phyloP scores from a whole-genome alignment of 2,888 invertebrate genomes.

The Tortricodes alternella region DNA sequence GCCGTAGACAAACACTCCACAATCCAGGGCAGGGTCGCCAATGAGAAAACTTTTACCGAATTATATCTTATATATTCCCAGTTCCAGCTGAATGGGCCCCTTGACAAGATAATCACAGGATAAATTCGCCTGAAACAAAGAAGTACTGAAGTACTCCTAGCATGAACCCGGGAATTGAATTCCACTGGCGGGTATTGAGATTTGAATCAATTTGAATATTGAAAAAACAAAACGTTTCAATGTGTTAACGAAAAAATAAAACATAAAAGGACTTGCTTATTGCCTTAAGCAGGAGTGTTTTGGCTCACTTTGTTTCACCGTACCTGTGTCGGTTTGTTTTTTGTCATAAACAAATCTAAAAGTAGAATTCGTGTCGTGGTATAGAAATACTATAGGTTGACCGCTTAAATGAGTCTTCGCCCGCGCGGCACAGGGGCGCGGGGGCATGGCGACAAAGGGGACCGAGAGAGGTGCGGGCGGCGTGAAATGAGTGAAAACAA shows the following conservation, averaged over 20 bases:
- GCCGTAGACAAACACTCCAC: slow-evolving; percentile 73
- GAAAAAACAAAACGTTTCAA: slow-evolving; percentile 15
- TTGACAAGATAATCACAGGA: slow-evolving; percentile 76
- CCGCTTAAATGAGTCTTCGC: too few species aligned
- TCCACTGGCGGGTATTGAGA: slow-evolving; percentile 30
- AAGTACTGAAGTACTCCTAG: slow-evolving; percentile 26
- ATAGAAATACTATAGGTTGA: too few species aligned
- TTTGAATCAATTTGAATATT: slow-evolving; percentile 32
- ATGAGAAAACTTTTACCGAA: slow-evolving; percentile 73
- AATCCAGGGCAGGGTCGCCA: slow-evolving; percentile 76
- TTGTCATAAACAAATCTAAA: background rate
- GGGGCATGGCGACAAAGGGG: too few species aligned
- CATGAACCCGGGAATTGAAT: slow-evolving; percentile 34
- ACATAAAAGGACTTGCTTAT: slow-evolving; percentile 8
- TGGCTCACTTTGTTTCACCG: background rate
- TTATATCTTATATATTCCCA: slow-evolving; percentile 78
- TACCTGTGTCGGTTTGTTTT: background rate
- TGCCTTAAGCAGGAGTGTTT: slow-evolving; percentile 11
- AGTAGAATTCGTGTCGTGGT: background rate
- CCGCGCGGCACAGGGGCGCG: too few species aligned
- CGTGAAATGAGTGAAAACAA: too few species aligned
- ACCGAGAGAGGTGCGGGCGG: too few species aligned
- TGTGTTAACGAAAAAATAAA: background rate
- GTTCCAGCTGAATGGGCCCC: slow-evolving; percentile 75
- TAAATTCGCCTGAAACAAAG: slow-evolving; percentile 70